Percentiles rank a stretch among this genome's conserved stretches.
These are phyloP conservation scores for Cyphomyrus discorhynchus DNA, from an alignment of 2,113 vertebrate species.

Conservation along the genomic window DNA sequence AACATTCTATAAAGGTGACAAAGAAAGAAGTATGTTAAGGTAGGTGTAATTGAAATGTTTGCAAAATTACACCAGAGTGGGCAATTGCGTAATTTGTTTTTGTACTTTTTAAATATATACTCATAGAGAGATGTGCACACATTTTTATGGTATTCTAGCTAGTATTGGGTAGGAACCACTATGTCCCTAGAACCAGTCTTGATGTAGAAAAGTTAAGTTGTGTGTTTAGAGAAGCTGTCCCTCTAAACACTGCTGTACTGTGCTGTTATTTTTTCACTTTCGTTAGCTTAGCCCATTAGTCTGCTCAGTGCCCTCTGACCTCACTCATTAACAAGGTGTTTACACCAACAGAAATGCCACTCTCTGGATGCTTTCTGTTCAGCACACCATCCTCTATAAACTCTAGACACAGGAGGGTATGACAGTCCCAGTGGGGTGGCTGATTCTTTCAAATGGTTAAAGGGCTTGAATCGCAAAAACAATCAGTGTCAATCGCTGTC, in stretches of 20 bases:
- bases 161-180: neutral
- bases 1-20: neutral
- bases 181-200: neutral
- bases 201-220: neutral
- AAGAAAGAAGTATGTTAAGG: neutral
- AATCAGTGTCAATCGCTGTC: neutral
- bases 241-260: neutral
- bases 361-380: neutral
- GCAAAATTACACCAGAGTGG: neutral
- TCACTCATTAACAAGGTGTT: neutral
- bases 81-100: neutral
- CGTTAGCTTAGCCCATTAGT: neutral
- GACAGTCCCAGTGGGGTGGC: neutral
- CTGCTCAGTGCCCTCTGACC: neutral
- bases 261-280: neutral
- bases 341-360: neutral
- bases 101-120: neutral
- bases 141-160: neutral
- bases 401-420: neutral
- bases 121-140: neutral
- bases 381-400: neutral
- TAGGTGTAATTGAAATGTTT: neutral
- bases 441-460: neutral
- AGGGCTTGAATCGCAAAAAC: neutral
- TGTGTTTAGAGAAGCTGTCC: neutral